Evolutionary conservation across 2,113 vertebrate genomes (phyloP), one percentile per base, ranked within the genome.

Genomic region (Hemiprocne comata): DNA sequence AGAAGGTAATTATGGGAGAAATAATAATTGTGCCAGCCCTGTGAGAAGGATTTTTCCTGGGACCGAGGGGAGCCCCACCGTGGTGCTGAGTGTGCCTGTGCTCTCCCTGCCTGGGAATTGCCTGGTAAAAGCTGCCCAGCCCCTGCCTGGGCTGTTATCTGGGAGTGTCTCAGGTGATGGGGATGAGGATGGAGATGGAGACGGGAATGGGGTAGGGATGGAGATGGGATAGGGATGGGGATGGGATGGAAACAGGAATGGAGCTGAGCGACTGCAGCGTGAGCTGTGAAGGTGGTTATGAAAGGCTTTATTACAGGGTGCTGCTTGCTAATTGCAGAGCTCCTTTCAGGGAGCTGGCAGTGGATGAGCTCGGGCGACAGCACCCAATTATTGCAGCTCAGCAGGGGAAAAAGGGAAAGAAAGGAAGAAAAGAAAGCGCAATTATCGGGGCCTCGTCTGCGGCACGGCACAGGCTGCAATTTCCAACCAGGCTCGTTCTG

Each of bases 371-470:
- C 85, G 55, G 96, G 97, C 96, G 96, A 97, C 95, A 80, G 98
- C 97, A 98, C 98, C 98, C 98, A 97, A 96, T 98, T 98, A 98
- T 98, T 98, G 97, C 89, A 92, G 93, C 97, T 78, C 97, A 94
- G 98, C 34, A 1, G 74, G 96, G 84, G 91, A 76, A 71, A 91
- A 87, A 87, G 89, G 89, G 70, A 83, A 82, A 94, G 62, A 54
- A 96, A 94, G 55, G 85, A 93, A 96, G 94, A 92, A 94, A 96
- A 94, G 89, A 72, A 76, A 94, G 96, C 48, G 24, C 96, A 96
- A 95, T 98, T 97, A 98, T 97, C 96, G 48, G 97, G 97, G 94
- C 95, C 94, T 96, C 64, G 77, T 94, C 96, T 93, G 64, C 62
- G 44, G 48, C 90, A 78, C 71, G 24, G 31, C 40, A 42, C 9